These are phyloP conservation scores for Drosophila sproati DNA, from an alignment of 1,140 invertebrate genomes.

Conservation along the genomic window DNA sequence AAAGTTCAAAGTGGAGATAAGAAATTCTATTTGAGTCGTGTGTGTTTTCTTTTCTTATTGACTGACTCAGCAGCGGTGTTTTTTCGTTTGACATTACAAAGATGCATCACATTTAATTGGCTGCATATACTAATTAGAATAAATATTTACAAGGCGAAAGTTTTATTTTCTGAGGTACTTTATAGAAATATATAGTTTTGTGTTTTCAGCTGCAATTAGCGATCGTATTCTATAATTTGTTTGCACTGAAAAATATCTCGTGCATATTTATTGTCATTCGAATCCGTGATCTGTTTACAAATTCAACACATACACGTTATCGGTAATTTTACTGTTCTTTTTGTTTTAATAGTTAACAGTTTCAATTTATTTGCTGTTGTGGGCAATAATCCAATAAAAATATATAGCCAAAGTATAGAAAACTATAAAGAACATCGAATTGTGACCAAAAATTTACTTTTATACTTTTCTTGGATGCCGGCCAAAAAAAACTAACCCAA, in stretches of 20 bases:
- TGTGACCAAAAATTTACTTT: slow-evolving; percentile 2
- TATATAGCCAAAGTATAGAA: neutral
- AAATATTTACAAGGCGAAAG: too few species aligned
- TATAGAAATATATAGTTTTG: neutral
- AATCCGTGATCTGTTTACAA: slow-evolving; percentile 24
- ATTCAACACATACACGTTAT: neutral
- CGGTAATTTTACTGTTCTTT: neutral
- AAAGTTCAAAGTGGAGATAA: slow-evolving; percentile 57
- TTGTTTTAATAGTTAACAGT: neutral
- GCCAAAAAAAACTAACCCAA: slow-evolving; percentile 21
- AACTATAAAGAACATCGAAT: slow-evolving; percentile 15
- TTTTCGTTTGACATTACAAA: neutral
- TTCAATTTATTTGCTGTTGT: neutral
- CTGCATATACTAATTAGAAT: too few species aligned
- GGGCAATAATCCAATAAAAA: slow-evolving; percentile 2
- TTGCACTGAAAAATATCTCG: neutral
- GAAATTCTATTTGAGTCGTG: slow-evolving; percentile 1
- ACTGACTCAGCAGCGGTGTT: slow-evolving; percentile 42
- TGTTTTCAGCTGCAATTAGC: neutral
- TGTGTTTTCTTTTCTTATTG: neutral
- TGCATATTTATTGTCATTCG: neutral
- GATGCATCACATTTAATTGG: neutral
- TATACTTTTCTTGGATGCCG: slow-evolving; percentile 22
- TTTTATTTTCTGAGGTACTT: neutral
- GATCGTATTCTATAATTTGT: neutral